These are phyloP conservation scores for Gallinago paraguaiae DNA, from an alignment of 2,113 vertebrate genomes.

Conservation along the genomic window DNA sequence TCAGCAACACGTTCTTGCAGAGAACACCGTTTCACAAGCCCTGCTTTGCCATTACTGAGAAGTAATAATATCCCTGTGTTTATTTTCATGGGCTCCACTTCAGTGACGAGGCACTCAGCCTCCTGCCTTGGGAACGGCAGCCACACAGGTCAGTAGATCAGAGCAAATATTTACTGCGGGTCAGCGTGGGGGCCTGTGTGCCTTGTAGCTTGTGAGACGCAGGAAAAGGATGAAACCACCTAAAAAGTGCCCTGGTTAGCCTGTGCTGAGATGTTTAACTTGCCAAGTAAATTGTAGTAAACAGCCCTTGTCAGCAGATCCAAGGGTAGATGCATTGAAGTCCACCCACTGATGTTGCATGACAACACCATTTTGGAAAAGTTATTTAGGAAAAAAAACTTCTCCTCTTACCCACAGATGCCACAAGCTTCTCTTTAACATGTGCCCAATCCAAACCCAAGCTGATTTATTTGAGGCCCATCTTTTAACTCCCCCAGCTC, in stretches of 20 bases:
- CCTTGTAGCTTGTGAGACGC: background rate
- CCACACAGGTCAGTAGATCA: conserved; percentile 30
- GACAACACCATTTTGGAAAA: background rate
- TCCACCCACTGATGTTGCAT: background rate
- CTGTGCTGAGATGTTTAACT: background rate
- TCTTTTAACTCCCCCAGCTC: background rate
- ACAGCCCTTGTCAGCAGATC: background rate
- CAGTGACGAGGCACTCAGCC: conserved; percentile 1
- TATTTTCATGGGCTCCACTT: conserved; percentile 58
- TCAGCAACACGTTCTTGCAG: conserved; percentile 1
- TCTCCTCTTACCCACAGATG: conserved; percentile 39
- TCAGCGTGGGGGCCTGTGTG: background rate
- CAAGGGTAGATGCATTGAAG: background rate
- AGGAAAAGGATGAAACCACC: background rate
- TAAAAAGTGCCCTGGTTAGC: background rate
- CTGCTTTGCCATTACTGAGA: conserved; percentile 20
- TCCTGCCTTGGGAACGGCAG: background rate
- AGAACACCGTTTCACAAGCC: conserved; percentile 20
- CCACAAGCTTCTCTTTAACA: background rate
- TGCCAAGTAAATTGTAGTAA: background rate
- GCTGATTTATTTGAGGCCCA: background rate
- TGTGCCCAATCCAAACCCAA: background rate
- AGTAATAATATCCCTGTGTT: conserved; percentile 55
- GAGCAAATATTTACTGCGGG: conserved; percentile 1
- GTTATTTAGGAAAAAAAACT: conserved; percentile 6